Conservation (phyloP, 2,888 invertebrate species). For the Drosophila neonasuta region DNA sequence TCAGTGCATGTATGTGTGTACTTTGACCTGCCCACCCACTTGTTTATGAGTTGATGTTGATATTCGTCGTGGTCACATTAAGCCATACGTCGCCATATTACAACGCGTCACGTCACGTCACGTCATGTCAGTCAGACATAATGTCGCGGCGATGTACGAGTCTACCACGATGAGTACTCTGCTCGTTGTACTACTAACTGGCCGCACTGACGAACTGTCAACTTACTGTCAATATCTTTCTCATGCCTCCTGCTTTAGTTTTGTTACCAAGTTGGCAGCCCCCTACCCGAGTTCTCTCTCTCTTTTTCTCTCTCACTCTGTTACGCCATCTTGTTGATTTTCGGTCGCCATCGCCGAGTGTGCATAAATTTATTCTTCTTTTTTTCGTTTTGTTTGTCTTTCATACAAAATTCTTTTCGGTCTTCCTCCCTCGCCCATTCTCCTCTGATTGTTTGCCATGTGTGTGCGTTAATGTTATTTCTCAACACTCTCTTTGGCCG, state of each 20-base stretch:
- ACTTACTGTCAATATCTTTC: slow-evolving; percentile 70
- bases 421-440: slow-evolving; percentile 17
- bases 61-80: slow-evolving; percentile 74
- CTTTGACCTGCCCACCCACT: slow-evolving; percentile 21
- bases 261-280: slow-evolving; percentile 21
- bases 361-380: slow-evolving; percentile 70
- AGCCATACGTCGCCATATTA: slow-evolving; percentile 74
- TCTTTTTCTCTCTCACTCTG: neutral
- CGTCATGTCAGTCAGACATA: slow-evolving; percentile 52
- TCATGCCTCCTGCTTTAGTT: slow-evolving; percentile 36
- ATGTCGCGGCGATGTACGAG: slow-evolving; percentile 58
- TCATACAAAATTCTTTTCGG: slow-evolving; percentile 48
- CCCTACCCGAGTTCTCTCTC: neutral
- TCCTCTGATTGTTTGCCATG: slow-evolving; percentile 27
- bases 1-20: neutral
- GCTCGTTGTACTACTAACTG: slow-evolving; percentile 37
- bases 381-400: slow-evolving; percentile 68
- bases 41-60: slow-evolving; percentile 72
- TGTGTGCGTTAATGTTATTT: slow-evolving; percentile 48
- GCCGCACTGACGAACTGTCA: slow-evolving; percentile 70
- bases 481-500: slow-evolving; percentile 28
- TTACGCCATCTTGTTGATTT: slow-evolving; percentile 54
- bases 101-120: slow-evolving; percentile 53
- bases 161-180: slow-evolving; percentile 2
- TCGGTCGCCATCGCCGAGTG: slow-evolving; percentile 56